phyloP scores from a whole-genome alignment of 2,888 invertebrate genomes.

The Rhagophthalmus giganteus region DNA sequence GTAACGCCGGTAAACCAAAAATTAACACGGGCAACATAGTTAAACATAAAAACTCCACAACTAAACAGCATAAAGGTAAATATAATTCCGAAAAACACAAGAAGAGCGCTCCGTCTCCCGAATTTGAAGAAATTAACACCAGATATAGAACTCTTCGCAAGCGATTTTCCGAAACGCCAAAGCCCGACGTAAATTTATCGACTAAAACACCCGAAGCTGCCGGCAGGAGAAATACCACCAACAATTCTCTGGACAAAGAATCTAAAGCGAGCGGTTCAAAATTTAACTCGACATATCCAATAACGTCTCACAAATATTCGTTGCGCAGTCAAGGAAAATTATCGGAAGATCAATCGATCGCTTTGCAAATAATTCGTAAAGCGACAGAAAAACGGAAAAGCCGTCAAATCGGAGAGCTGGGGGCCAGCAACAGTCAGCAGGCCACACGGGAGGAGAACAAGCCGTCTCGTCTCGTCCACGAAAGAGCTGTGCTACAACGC shows the following conservation, averaged over 20 bases:
- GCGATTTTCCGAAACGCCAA: slow-evolving; percentile 21
- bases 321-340: slow-evolving; percentile 53
- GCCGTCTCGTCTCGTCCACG: slow-evolving; percentile 60
- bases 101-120: neutral
- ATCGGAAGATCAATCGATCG: slow-evolving; percentile 33
- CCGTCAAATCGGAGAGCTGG: slow-evolving; percentile 59
- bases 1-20: slow-evolving; percentile 17
- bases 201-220: slow-evolving; percentile 1
- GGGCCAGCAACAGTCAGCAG: slow-evolving; percentile 58
- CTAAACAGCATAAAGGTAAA: slow-evolving; percentile 14
- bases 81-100: slow-evolving; percentile 10
- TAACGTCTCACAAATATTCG: slow-evolving; percentile 50
- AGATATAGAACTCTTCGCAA: slow-evolving; percentile 8
- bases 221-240: slow-evolving; percentile 5
- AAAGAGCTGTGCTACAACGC: slow-evolving; percentile 55
- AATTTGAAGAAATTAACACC: neutral
- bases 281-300: slow-evolving; percentile 41
- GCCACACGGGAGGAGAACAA: slow-evolving; percentile 54
- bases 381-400: slow-evolving; percentile 48
- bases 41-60: slow-evolving; percentile 17
- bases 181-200: slow-evolving; percentile 5
- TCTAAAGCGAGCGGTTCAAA: slow-evolving; percentile 38
- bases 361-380: slow-evolving; percentile 33
- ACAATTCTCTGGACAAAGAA: too few species aligned
- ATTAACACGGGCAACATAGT: slow-evolving; percentile 11